Evolutionary conservation across 2,797 vertebrate genomes (phyloP).

Genomic region (Sebastes diaconus): DNA sequence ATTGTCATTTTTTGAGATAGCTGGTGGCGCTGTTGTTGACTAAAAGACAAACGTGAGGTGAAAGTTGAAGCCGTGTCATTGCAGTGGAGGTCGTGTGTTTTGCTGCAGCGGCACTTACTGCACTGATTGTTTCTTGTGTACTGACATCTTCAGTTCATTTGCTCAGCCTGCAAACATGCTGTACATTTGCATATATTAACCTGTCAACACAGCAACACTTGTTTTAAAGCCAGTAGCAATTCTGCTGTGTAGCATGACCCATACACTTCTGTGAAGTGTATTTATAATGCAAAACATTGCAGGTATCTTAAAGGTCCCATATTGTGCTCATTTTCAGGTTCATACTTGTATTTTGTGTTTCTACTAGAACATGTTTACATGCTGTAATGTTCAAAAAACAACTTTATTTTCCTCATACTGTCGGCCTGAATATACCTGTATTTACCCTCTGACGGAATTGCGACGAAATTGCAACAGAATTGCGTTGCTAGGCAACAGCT

Average conservation of each 20-base stretch:
- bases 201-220: neutral
- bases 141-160: neutral
- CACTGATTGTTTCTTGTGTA: neutral
- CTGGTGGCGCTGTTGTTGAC: neutral
- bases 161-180: neutral
- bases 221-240: neutral
- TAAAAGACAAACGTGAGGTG: neutral
- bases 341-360: too few relatives aligned
- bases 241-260: neutral
- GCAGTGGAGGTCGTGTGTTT: neutral
- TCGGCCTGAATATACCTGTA: too few relatives aligned
- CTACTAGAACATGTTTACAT: too few relatives aligned
- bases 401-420: too few relatives aligned
- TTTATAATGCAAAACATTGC: neutral
- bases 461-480: too few relatives aligned
- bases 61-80: neutral
- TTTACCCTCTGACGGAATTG: too few relatives aligned
- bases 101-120: neutral
- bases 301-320: neutral
- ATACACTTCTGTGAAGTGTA: neutral
- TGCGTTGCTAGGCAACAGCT: too few relatives aligned
- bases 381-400: too few relatives aligned
- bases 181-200: neutral
- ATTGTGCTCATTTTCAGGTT: too few relatives aligned
- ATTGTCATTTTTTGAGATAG: neutral